Conservation (phyloP, 2,797 vertebrate species). For the Eremophila alpestris region DNA sequence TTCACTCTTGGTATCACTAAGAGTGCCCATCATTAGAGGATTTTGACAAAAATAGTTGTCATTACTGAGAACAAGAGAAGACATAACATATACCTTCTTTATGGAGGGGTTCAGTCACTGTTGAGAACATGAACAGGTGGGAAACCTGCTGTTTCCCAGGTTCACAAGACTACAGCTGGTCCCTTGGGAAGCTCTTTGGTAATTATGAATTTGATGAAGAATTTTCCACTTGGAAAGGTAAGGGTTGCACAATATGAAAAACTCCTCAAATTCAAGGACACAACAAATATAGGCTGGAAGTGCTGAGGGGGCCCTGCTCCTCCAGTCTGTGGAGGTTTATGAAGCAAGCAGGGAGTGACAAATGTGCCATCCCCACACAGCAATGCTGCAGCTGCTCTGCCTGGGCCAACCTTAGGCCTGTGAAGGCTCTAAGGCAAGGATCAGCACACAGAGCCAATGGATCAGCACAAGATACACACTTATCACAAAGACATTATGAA, state of each 20-base stretch:
- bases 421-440: neutral
- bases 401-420: neutral
- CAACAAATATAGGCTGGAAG: neutral
- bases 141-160: neutral
- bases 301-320: neutral
- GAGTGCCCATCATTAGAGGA: neutral
- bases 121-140: neutral
- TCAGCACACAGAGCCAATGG: neutral
- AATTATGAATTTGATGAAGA: neutral
- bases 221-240: neutral
- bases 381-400: neutral
- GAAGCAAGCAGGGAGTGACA: neutral
- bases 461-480: neutral
- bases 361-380: neutral
- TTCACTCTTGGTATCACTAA: neutral
- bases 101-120: neutral
- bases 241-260: neutral
- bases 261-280: neutral
- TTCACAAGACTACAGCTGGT: neutral
- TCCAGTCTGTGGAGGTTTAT: neutral
- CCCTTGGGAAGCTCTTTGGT: neutral
- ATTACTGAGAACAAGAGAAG: neutral
- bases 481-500: neutral
- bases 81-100: neutral
- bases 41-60: neutral